Evolutionary conservation across 2,113 vertebrate species (phyloP).

Genomic region (Dinomys branickii): DNA sequence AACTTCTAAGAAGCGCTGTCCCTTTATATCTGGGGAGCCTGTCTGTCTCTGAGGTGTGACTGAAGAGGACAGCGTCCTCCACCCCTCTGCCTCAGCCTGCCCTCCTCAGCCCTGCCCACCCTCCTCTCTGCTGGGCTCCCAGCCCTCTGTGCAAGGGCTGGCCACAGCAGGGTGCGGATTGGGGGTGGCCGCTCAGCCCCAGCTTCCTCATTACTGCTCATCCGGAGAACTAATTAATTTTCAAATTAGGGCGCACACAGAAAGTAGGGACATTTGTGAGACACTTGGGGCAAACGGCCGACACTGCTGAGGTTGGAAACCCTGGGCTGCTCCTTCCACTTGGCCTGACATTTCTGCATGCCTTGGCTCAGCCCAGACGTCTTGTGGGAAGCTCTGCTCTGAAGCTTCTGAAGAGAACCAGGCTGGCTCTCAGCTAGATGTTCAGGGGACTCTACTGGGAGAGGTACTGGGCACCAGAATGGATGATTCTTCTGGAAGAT

Average conservation of each 20-base stretch:
- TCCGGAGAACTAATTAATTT: neutral
- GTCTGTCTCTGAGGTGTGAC: neutral
- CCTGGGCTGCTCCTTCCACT: accelerated
- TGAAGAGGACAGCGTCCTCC: neutral
- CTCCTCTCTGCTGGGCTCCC: too few relatives aligned
- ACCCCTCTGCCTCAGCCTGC: neutral
- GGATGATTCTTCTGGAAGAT: neutral
- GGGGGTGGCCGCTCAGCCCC: accelerated
- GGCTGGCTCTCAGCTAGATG: neutral
- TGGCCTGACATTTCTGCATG: neutral
- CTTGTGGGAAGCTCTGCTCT: neutral
- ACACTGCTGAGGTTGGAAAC: neutral
- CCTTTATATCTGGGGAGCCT: neutral
- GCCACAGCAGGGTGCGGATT: accelerated
- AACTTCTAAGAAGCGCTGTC: neutral
- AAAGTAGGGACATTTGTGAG: neutral
- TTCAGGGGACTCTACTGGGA: neutral
- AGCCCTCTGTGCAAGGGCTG: accelerated
- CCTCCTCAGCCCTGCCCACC: neutral
- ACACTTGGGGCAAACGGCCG: neutral
- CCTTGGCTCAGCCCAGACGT: neutral
- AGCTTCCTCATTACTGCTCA: neutral
- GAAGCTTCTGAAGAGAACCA: neutral
- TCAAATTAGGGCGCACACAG: neutral
- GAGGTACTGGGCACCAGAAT: neutral